A percentile compares a stretch with the other conserved stretches of the same genome.
phyloP scores from a whole-genome alignment of 2,888 invertebrate genomes.

The Ceratothoa steindachneri region DNA sequence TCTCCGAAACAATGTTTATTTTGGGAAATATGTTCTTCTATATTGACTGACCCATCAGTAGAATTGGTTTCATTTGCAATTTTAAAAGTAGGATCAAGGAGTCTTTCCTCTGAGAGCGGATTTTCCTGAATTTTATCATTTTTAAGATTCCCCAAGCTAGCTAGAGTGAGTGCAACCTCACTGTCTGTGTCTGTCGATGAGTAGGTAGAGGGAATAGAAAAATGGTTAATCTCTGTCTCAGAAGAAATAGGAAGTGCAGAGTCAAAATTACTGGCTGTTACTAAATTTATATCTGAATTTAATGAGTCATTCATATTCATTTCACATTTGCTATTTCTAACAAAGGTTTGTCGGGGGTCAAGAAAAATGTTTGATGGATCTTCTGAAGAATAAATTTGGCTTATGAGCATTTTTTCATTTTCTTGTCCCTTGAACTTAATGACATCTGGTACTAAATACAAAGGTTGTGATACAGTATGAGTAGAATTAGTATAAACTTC shows the following conservation, averaged over 20 bases:
- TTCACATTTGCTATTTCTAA: neutral
- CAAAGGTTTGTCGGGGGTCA: neutral
- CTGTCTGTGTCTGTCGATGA: slow-evolving; percentile 37
- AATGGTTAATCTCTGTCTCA: neutral
- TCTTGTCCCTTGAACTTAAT: neutral
- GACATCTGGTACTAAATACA: neutral
- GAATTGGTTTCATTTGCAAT: slow-evolving; percentile 15
- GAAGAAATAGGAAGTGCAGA: neutral
- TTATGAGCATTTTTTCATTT: neutral
- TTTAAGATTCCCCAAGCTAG: slow-evolving; percentile 41
- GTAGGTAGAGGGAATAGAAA: neutral
- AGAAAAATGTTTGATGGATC: neutral
- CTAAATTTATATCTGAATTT: neutral
- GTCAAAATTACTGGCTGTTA: neutral
- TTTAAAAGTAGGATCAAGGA: slow-evolving; percentile 7
- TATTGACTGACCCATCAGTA: neutral
- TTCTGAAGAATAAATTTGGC: slow-evolving; percentile 1
- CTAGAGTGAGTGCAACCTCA: slow-evolving; percentile 44
- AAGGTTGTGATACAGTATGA: neutral
- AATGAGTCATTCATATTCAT: neutral
- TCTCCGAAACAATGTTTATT: neutral
- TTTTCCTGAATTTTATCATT: slow-evolving; percentile 34
- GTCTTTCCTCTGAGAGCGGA: neutral
- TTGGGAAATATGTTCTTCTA: neutral
- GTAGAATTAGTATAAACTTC: neutral